Base-by-base conservation (phyloP, 53 echinoderm and acorn worm genomes). In the Stichopus horrens region DNA sequence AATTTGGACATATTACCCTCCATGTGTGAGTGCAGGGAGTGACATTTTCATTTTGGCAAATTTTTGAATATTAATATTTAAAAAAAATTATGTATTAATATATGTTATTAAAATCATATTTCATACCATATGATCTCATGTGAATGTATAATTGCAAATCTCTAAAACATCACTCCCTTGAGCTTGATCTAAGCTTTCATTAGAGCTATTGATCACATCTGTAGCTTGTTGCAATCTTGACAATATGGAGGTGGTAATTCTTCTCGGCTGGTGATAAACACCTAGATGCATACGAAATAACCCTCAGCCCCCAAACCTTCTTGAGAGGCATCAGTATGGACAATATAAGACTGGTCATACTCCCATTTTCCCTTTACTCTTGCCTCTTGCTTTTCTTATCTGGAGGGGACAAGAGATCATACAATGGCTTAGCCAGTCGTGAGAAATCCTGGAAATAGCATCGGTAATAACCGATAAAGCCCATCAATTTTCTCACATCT, bases 261-360 rank as follows among this genome's bases (percentile, higher is more conserved):
- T 91, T 89, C 76, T 94, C 92, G 9, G 94, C 88, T 58, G 88
- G 76, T 19, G 90, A 88, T 19, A 93, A 88, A 0, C 88, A 75
- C 18, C 90, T 51, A 5, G 94, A 94, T 6, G 75, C 92, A 73
- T 90, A 94, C 7, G 89, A 89, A 23, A 91, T 89, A 7, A 93
- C 93, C 52, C 75, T 14, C 52, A 91, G 74, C 89, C 52, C 93
- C 93, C 16, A 93, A 87, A 16, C 89, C 89, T 11, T 89, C 91
- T 58, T 93, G 87, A 0, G 93, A 93, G 7, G 93, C 91, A 68
- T 94, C 90, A 10, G 88, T 93, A 60, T 93, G 93, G 0, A 93
- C 76, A 19, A 86, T 53, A 53, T 76, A 91, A 4, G 90, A 83
- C 73, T 88, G 51, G 8, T 73, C 54, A 77, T 74, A 90, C 60